Evolutionary conservation across 2,888 invertebrate species (phyloP).

Genomic region (Apotomis capreana): DNA sequence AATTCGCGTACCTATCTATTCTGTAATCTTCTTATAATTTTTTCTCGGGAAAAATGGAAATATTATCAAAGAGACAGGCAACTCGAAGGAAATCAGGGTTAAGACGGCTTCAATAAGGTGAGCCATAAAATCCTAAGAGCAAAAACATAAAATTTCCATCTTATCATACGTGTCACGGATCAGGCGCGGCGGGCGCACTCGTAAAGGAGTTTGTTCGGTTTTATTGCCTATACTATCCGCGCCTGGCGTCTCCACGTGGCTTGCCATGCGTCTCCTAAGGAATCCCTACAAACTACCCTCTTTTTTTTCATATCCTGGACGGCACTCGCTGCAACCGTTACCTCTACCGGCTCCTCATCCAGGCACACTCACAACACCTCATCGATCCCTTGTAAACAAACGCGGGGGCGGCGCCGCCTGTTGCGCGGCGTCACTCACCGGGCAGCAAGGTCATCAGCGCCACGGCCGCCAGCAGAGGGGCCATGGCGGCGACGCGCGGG

Average conservation of each 20-base stretch:
- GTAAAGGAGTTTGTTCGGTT: constrained; percentile 64
- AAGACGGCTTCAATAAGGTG: constrained; percentile 38
- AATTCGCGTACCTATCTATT: not conserved
- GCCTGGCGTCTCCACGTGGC: constrained; percentile 20
- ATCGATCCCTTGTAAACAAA: constrained; percentile 63
- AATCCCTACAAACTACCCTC: not conserved
- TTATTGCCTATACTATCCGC: constrained; percentile 55
- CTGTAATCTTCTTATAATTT: constrained; percentile 5
- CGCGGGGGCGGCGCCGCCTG: constrained; percentile 72
- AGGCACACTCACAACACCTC: constrained; percentile 72
- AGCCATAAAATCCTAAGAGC: constrained; percentile 42
- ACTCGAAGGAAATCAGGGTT: constrained; percentile 33
- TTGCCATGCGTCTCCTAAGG: not conserved
- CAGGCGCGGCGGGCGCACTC: constrained; percentile 48
- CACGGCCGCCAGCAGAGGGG: constrained; percentile 76
- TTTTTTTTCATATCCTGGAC: constrained; percentile 2
- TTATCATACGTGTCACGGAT: constrained; percentile 46
- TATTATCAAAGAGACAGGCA: constrained; percentile 25
- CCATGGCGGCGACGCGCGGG: constrained; percentile 81
- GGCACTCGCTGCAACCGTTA: constrained; percentile 44
- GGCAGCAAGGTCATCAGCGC: constrained; percentile 78
- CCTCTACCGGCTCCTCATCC: constrained; percentile 42
- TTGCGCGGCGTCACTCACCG: constrained; percentile 77
- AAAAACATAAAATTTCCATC: constrained; percentile 43
- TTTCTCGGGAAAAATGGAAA: constrained; percentile 18